Conservation (phyloP, 2,113 vertebrate genomes). For the Daphoenositta chrysoptera region DNA sequence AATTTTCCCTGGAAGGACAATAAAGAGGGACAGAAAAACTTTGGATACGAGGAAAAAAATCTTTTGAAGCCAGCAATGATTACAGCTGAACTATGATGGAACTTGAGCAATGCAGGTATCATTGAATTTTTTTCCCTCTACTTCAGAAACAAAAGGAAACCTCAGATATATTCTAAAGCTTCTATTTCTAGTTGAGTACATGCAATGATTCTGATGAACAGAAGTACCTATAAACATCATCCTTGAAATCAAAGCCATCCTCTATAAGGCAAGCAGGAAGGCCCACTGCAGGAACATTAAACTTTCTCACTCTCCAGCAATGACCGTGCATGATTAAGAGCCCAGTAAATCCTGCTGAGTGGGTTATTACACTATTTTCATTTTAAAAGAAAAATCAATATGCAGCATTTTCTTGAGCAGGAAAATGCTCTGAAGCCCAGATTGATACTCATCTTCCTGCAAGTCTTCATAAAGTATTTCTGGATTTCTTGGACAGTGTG, state of each 20-base stretch:
- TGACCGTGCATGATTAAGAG: background rate
- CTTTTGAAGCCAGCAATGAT: background rate
- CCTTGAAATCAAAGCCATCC: background rate
- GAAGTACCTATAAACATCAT: background rate
- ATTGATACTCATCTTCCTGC: background rate
- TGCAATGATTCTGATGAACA: background rate
- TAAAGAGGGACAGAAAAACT: background rate
- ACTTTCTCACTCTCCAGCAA: conserved; percentile 3
- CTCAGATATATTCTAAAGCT: background rate
- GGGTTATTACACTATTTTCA: conserved; percentile 19
- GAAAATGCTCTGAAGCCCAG: background rate
- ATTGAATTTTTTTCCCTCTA: background rate
- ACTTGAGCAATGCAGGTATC: background rate
- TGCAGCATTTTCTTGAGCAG: conserved; percentile 1
- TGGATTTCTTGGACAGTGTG: conserved; percentile 7
- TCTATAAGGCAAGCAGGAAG: conserved; percentile 1
- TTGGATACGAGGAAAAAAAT: background rate
- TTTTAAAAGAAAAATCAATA: conserved; percentile 51
- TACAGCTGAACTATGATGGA: background rate
- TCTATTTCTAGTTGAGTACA: background rate
- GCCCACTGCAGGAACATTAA: conserved; percentile 4
- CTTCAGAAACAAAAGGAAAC: background rate
- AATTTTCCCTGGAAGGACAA: background rate
- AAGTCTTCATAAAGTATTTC: conserved; percentile 5
- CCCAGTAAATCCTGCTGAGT: conserved; percentile 41